Evolutionary conservation across 2,113 vertebrate species (phyloP).

Genomic region (Melanerpes aurifrons): DNA sequence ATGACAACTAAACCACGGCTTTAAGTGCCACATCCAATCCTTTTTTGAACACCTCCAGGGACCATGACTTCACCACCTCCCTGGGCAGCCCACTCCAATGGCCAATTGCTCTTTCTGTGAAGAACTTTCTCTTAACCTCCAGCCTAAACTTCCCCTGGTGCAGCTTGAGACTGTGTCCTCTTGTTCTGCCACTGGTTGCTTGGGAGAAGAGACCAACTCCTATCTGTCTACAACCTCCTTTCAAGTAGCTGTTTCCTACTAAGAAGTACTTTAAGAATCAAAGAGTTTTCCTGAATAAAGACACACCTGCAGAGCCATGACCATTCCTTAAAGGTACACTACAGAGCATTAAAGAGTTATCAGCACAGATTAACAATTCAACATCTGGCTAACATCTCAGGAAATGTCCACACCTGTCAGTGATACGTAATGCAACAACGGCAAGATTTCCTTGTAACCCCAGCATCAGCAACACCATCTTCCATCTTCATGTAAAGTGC

Average conservation of each 20-base stretch:
- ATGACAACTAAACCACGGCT: no score
- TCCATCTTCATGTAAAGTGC: fast-evolving
- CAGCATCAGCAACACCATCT: not conserved
- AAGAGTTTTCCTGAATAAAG: not conserved
- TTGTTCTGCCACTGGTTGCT: no score
- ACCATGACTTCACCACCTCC: no score
- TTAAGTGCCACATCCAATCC: no score
- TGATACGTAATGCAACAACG: not conserved
- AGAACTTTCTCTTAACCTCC: no score
- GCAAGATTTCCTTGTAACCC: not conserved
- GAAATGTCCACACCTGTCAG: not conserved
- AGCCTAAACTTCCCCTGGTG: no score
- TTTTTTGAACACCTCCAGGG: no score
- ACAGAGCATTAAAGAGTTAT: not conserved
- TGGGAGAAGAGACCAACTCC: no score
- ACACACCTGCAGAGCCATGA: not conserved
- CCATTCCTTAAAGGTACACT: not conserved
- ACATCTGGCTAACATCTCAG: not conserved
- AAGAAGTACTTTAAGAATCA: not conserved
- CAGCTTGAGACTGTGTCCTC: no score
- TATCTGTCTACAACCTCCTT: no score
- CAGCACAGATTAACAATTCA: not conserved
- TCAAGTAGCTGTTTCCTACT: not conserved
- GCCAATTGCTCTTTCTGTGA: no score
- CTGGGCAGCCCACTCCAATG: no score